Base-by-base conservation (phyloP, 2,888 invertebrate genomes). In the Glyphotaelius pellucidus region DNA sequence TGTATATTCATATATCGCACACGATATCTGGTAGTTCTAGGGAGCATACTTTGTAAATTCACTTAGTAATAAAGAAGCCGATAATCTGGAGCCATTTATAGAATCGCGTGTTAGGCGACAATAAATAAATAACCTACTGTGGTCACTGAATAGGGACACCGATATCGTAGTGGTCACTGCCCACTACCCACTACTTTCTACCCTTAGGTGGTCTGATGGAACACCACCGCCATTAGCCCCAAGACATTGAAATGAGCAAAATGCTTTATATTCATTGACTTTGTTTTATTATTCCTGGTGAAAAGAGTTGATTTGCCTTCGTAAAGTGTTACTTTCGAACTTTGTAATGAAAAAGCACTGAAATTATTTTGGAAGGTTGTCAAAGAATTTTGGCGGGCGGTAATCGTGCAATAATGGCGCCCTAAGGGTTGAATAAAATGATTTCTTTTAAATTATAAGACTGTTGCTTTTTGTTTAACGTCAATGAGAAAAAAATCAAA, bases 31-130 rank as follows among this genome's bases (percentile, higher is more conserved):
- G 15, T 88, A 79, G 32, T 85, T n/a, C 38, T 32, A 12, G 85
- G n/a, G 85, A n/a, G 30, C 88, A 88, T 88, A 88, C 88, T 88
- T 88, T 52, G 88, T 88, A 67, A 67, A 88, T 88, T 67, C 88
- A 67, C 87, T 87, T 87, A 88, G 92, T 90, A 92, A 92, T 93
- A 93, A 93, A 92, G 92, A 38, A 92, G 91, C 84, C 80, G 91
- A 88, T 88, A 31, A 88, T 88, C 88, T 88, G 31, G 88, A 84
- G 83, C 88, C 91, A 92, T 93, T 92, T 91, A 91, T 92, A 92
- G 92, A 87, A 87, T 93, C 88, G 93, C 93, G 91, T 93, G 93
- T 90, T 84, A 91, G 31, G 91, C 52, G 30, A 92, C 92, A 92
- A 93, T 93, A 93, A 93, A 92, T 93, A 91, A 83, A 81, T 89